A percentile compares a stretch with the other conserved stretches of the same genome.
These are phyloP conservation scores for Eupithecia subumbrata DNA, from an alignment of 2,888 invertebrate species.

Conservation along the genomic window DNA sequence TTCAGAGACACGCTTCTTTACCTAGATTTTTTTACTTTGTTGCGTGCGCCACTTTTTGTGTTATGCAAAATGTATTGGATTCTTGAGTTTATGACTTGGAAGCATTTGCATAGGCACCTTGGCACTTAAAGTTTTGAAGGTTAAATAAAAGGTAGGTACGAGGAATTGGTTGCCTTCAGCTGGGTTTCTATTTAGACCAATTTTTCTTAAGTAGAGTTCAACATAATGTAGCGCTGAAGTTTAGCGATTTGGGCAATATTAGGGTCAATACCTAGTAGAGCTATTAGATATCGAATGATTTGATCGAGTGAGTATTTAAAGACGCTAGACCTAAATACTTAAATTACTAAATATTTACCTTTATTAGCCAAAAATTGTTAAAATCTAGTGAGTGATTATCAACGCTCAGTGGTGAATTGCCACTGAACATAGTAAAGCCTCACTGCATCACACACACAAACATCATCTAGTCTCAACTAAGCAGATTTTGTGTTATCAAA, in stretches of 20 bases:
- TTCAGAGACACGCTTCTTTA: constrained; percentile 50
- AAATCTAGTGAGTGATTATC: no score
- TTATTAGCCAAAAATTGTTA: no score
- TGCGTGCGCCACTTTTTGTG: constrained; percentile 58
- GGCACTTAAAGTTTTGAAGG: constrained; percentile 25
- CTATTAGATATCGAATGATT: not conserved
- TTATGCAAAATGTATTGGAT: constrained; percentile 57
- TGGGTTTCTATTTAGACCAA: not conserved
- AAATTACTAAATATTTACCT: no score
- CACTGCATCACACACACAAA: no score
- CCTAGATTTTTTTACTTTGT: constrained; percentile 46
- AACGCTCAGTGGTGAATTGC: no score
- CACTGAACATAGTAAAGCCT: no score
- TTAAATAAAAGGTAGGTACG: not conserved
- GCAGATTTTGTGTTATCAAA: no score
- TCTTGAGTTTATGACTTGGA: constrained; percentile 51
- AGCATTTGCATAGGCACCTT: constrained; percentile 38
- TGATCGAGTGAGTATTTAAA: no score
- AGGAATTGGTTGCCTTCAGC: not conserved
- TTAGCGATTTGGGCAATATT: not conserved
- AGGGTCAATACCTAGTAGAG: not conserved
- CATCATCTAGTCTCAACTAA: no score
- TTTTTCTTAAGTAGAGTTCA: not conserved
- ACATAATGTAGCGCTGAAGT: not conserved
- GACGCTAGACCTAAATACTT: no score